Base-by-base conservation (phyloP, 2,797 vertebrate species). In the Anableps anableps region DNA sequence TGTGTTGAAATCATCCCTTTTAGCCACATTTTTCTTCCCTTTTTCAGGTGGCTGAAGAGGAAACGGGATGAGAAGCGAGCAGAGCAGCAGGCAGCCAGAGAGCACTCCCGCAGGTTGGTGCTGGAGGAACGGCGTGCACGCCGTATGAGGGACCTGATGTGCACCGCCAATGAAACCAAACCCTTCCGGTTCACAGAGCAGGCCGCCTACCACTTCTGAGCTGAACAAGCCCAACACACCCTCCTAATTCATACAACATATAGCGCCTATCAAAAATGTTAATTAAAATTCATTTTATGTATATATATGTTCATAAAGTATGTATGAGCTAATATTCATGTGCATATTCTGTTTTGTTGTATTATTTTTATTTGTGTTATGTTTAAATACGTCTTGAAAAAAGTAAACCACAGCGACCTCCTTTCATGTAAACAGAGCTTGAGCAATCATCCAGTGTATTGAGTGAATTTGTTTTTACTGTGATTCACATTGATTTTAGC, bases 21-120 rank as follows among this genome's bases (percentile, higher is more conserved):
- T 41, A 3, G 1, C 3, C n/a, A 7, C n/a, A 14, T 1, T 36
- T 19, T 26, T 64, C 23, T 34, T 72, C 13, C 26, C 13, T 7
- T 70, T 70, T 74, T 81, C 92, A 99, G 98, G 77, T 99, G 99
- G 99, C 92, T 99, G 76, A 97, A 89, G 91, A 93, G 92, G 77
- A 99, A 99, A 91, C 96, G 94, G 71, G 93, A 89, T 2, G 97
- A 99, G 88, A 98, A 98, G 93, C 91, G 93, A 16, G 94, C 89
- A 0, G 96, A 97, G 90, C 96, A 98, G 85, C 95, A 96, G 62
- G 96, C 93, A 26, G 94, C 95, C 79, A 96, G 96, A 84, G 97
- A 99, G 85, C 95, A 94, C 81, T 94, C 94, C 2, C 96, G 96
- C 83, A 97, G 96, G 92, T 77, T 99, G 84, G 90, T 96, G 72